These are phyloP conservation scores for Zaprionus ghesquierei DNA, from an alignment of 1,140 invertebrate genomes.

Conservation along the genomic window DNA sequence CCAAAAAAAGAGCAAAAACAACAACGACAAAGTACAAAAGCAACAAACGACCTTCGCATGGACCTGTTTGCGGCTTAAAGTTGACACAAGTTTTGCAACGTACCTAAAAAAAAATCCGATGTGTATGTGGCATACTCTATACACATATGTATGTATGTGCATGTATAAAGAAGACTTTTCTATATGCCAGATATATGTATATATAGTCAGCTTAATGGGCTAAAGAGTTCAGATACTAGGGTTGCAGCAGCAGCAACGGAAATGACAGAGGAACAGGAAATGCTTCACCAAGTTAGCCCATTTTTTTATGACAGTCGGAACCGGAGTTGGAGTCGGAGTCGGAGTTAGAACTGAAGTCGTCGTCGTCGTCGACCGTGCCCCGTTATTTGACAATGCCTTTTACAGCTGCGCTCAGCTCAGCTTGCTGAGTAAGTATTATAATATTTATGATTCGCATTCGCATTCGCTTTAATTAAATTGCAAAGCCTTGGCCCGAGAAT, in stretches of 20 bases:
- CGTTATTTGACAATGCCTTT: constrained; percentile 33
- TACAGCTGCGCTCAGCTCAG: constrained; percentile 9
- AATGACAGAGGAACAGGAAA: background rate
- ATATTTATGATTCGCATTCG: constrained; percentile 77
- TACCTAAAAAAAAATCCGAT: constrained; percentile 1
- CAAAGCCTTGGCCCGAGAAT: constrained; percentile 10
- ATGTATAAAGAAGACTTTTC: background rate
- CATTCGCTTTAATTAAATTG: constrained; percentile 70
- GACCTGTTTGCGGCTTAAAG: constrained; percentile 51
- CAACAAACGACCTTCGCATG: constrained; percentile 52
- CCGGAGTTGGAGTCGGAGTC: background rate
- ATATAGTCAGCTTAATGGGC: background rate
- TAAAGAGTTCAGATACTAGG: background rate
- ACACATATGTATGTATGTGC: too few relatives aligned
- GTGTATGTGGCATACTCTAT: background rate
- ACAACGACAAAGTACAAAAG: background rate
- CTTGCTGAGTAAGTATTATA: constrained; percentile 40
- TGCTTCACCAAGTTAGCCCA: background rate
- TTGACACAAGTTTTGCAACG: constrained; percentile 18
- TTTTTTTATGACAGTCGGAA: background rate
- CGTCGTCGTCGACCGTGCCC: background rate
- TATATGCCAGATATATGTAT: background rate
- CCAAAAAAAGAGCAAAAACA: background rate
- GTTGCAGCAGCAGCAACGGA: background rate
- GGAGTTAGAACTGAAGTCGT: background rate